These are phyloP conservation scores for Bryconaethiops microstoma DNA, from an alignment of 2,797 vertebrate species.

Conservation along the genomic window DNA sequence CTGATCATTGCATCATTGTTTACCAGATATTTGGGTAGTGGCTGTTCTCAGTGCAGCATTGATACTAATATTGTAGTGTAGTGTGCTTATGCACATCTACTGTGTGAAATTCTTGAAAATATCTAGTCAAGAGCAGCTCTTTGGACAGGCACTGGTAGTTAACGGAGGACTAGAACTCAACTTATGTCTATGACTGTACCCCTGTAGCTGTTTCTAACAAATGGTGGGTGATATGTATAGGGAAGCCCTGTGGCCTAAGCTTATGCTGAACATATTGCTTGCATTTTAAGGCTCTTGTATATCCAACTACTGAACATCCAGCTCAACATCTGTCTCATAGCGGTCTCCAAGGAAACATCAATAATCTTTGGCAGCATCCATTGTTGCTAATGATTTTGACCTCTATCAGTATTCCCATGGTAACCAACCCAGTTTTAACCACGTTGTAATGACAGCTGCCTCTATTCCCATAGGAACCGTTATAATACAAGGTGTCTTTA, in stretches of 20 bases:
- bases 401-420: slow-evolving; percentile 49
- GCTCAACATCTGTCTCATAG: slow-evolving; percentile 24
- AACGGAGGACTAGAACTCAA: too few species aligned
- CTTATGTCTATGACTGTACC: too few species aligned
- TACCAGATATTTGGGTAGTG: too few species aligned
- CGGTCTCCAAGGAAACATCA: slow-evolving; percentile 48
- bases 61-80: too few species aligned
- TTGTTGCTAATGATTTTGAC: slow-evolving; percentile 55
- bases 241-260: background rate
- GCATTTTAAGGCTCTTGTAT: slow-evolving; percentile 13
- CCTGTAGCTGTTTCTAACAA: too few species aligned
- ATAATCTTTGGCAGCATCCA: slow-evolving; percentile 43
- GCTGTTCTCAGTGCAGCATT: too few species aligned
- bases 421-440: slow-evolving; percentile 42
- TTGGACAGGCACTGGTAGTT: too few species aligned
- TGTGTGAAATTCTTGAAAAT: background rate
- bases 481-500: slow-evolving; percentile 39
- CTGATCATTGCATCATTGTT: too few species aligned
- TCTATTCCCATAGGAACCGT: slow-evolving; percentile 41
- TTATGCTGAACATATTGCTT: background rate
- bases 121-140: background rate
- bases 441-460: slow-evolving; percentile 42
- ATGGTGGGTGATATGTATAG: background rate
- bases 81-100: too few species aligned
- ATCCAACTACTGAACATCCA: slow-evolving; percentile 36